Base-by-base conservation (phyloP, 2,113 vertebrate genomes). In the Nothocercus nigrocapillus region DNA sequence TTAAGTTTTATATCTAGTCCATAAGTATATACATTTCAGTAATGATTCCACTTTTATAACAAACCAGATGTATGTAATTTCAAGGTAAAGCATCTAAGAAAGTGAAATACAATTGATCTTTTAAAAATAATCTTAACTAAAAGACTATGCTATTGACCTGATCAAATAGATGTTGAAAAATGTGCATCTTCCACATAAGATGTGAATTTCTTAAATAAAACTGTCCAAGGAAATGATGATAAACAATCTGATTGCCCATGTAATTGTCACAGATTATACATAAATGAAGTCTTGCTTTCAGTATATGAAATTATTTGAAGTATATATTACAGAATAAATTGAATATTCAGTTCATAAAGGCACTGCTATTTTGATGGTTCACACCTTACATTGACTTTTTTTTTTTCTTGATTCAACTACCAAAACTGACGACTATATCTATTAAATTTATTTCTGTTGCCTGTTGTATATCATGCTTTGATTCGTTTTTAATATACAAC, bases 201-300 rank as follows among this genome's bases (percentile, higher is more conserved):
- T 91, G 89, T 98, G 96, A 93, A 96, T 89, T 97, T 97, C 94
- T 97, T 96, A 98, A 98, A 97, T 96, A 97, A 97, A 97, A 96
- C 92, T 96, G 95, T 97, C 97, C 98, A 98, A 98, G 98, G 98
- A 98, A 98, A 98, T 98, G 96, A 97, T 95, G 96, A 98, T 98
- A 98, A 98, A 98, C 98, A 97, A 97, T 82, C 63, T 94, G 97
- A 96, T 62, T 93, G 93, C 78, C 70, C 45, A 88, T 7, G 21
- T 78, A 63, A 92, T 1, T 49, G 34, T 76, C 34, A 92, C 47
- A 82, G 28, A 90, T 24, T 32, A 61, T 63, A 70, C 64, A 70
- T 21, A 77, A 92, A 72, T 79, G 42, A 81, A 78, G 8, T 76
- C 51, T 75, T 85, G 45, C 36, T 61, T 95, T 70, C 32, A 75